Percentiles rank a stretch among this genome's conserved stretches.
Conservation (phyloP, 2,888 invertebrate species). For the Cosmorhoe ocellata region DNA sequence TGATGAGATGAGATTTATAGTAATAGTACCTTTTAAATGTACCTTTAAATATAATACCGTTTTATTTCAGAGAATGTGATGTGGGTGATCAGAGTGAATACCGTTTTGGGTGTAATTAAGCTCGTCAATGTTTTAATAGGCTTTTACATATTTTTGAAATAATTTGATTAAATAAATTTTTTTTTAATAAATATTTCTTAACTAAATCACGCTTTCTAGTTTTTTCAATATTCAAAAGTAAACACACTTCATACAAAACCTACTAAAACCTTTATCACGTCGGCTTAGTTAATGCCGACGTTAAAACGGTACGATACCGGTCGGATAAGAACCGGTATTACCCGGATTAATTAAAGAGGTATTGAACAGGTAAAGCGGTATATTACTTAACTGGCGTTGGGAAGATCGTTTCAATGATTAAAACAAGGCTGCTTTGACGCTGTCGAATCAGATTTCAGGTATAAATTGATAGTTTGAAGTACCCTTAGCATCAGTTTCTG, state of each 20-base stretch:
- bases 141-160: too few relatives aligned
- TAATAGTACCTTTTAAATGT: constrained; percentile 20
- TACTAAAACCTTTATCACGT: constrained; percentile 24
- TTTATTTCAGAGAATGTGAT: constrained; percentile 1
- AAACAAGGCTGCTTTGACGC: not conserved
- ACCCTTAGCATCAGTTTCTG: too few relatives aligned
- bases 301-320: constrained; percentile 27
- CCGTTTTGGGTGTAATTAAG: too few relatives aligned
- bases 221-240: not conserved
- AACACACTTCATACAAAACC: not conserved
- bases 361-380: constrained; percentile 9
- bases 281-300: constrained; percentile 25
- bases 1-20: constrained; percentile 18
- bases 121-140: too few relatives aligned
- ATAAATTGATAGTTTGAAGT: too few relatives aligned
- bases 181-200: too few relatives aligned
- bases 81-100: not conserved
- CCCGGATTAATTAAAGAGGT: constrained; percentile 27
- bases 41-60: constrained; percentile 6
- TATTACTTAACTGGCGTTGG: not conserved
- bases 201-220: too few relatives aligned
- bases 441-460: not conserved
- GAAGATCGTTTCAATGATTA: not conserved
- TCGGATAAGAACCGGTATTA: constrained; percentile 23
- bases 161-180: too few relatives aligned